Evolutionary conservation across 2,888 invertebrate genomes (phyloP), one percentile per base, ranked within the genome.

Genomic region (Eupeodes latifasciatus): DNA sequence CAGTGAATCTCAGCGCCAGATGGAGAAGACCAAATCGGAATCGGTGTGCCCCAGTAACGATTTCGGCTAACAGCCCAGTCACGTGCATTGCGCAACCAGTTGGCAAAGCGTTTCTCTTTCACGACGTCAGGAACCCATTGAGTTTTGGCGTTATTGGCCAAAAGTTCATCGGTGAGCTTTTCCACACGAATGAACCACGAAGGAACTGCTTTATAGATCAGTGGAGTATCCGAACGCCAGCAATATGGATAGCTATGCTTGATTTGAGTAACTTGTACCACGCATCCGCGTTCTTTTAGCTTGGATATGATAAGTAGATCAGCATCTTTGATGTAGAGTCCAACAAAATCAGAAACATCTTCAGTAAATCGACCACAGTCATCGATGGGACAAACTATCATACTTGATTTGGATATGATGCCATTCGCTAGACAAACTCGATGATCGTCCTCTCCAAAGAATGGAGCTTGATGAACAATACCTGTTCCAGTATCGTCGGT

Each of bases 11-110:
- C 99, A 92, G 97, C 96, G 59, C 96, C 96, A 92, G 98, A 97
- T 64, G 96, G 96, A 7, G 98, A 98, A 62, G 97, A 95, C 99
- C 99, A 99, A 81, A 99, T 94, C 4, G 99, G 99, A 90, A 99
- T 98, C 2, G 99, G 99, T 53, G 98, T 99, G 61, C 99, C 99
- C 99, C 99, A 99, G 93, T 98, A 99, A 47, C 99, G 95, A 93
- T 99, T 99, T 71, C 99, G 95, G 91, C 98, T 98, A 4, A 99
- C 96, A 16, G 98, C 98, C 98, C 99, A 99, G 94, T 99, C 99
- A 0, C 99, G 99, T 83, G 98, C 98, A 79, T 96, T 95, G 87
- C 99, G 94, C 99, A 99, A 99, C 94, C 96, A 99, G 93, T 98
- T 99, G 99, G 16, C 97, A 98, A 94, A 99, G 98, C 86, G 99